Evolutionary conservation across 2,888 invertebrate species (phyloP), one percentile per base, ranked within the genome.

Genomic region (Ischnura elegans): DNA sequence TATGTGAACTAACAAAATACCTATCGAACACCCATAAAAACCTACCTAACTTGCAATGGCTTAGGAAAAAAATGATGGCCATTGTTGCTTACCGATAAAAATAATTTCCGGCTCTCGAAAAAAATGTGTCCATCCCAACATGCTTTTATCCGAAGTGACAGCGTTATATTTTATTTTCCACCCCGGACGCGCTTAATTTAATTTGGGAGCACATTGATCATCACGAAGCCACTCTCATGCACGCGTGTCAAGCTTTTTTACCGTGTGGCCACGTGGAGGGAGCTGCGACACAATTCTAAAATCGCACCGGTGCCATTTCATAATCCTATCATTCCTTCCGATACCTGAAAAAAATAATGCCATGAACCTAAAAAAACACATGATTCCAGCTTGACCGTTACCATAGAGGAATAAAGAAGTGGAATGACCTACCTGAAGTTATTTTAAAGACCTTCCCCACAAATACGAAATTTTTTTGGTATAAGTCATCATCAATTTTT

Each of bases 201-300:
- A 76, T 76, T 76, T 76, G 10, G 36, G 76, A 76, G 76, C 36
- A 2, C 76, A 76, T 76, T 76, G 76, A 76, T 76, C 76, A 76
- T 76, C 76, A 76, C 2, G 76, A 36, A 76, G 36, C 61, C n/a
- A 29, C 36, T 36, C 10, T 10, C 36, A 16, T 36, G 3, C 61
- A 61, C 25, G n/a, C 8, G 36, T 36, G 76, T n/a, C 76, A 76
- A 76, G 25, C 29, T 61, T 61, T 61, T 21, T n/a, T n/a, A n/a
- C n/a, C n/a, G 51, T 51, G 8, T 10, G 76, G 76, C 13, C 16
- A 10, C 8, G 29, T 8, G 66, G 66, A 5, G 66, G 76, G 76
- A n/a, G 76, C 1, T 36, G 29, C 29, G 21, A 61, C 16, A 6
- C 61, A 5, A n/a, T 61, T n/a, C 19, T 76, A 10, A 21, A 61